Base-by-base conservation (phyloP, 1,140 invertebrate genomes). In the Ctenoplectra terminalis region DNA sequence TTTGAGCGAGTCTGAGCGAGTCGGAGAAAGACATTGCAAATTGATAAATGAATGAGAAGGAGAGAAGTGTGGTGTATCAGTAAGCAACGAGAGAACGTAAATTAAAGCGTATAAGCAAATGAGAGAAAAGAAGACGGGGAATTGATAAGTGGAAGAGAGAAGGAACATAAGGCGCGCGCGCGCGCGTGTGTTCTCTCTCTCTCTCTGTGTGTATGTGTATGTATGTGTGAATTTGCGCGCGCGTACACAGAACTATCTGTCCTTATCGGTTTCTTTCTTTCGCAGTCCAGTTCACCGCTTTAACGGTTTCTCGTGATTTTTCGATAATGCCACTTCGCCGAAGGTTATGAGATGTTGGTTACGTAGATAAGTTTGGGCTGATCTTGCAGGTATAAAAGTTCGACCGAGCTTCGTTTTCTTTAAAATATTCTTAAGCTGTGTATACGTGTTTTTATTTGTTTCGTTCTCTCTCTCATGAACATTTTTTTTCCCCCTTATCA, bases 301-400 rank as follows among this genome's bases (percentile, higher is more conserved):
- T 87, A 87, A 87, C 86, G 85, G 86, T 87, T 87, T 87, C 77
- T 74, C 46, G 60, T 87, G 63, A 84, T 87, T 87, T 87, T 81
- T 86, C 69, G 72, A 84, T 70, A 58, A 84, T 76, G 54, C 40
- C 46, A 61, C 54, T 63, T 79, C n/a, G 43, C 11, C 34, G 64
- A 75, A 83, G 84, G 75, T 79, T 83, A 72, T 64, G 56, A 78
- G 40, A 40, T 67, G 17, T 64, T 69, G 37, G 26, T 60, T 37
- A 81, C 81, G 67, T 69, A 72, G 66, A 69, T 60, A 72, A 72
- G 61, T 54, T 48, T 71, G 52, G 48, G 52, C 37, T n/a, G 73
- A 82, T 20, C 85, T 67, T 50, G 31, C 9, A 61, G 13, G 52
- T 50, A 46, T 37, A 17, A 26, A 69, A 77, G 15, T 77, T 76